Evolutionary conservation across 2,113 vertebrate genomes (phyloP), one percentile per base, ranked within the genome.

Genomic region (Theropithecus gelada): DNA sequence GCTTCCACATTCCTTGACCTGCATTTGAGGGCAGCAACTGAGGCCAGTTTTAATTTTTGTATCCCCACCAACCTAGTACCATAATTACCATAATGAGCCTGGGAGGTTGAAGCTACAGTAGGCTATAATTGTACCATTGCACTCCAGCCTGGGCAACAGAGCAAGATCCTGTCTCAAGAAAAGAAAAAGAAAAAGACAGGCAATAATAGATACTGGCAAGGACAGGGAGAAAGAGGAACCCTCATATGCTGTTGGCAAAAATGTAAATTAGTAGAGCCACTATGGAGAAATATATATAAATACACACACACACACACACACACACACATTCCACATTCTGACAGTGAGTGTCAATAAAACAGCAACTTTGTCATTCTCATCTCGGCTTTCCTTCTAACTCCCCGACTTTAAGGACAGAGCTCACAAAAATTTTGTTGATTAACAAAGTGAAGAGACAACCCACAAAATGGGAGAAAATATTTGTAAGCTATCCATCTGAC

Each of bases 311-410:
- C 52, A 52, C n/a, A n/a, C 52, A 50, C 52, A 55, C 52, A 55
- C 52, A 55, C 52, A 55, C 52, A 55, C 72, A 70, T 27, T 82
- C 25, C 55, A 84, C 73, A 85, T 81, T 82, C 68, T 43, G 59
- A 83, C 38, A 90, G 76, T 80, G 75, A 93, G 13, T 87, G 16
- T 76, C 61, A 83, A 83, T 38, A 90, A 92, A 84, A 89, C 38
- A 86, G 57, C 30, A 90, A 92, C 14, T 27, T 40, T 75, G 76
- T 57, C 66, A 64, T 82, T 89, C 40, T 89, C 72, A 79, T 78
- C 43, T 80, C 73, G 75, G 79, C 27, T 88, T 87, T n/a, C n/a
- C 30, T 3, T 76, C 45, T 89, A 48, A 73, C 18, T 92, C 57
- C 23, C n/a, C 55, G 50, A 93, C 27, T 82, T 22, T 66, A 55